These are phyloP conservation scores for Aulostomus chinensis DNA, from an alignment of 2,797 vertebrate genomes.

Conservation along the genomic window DNA sequence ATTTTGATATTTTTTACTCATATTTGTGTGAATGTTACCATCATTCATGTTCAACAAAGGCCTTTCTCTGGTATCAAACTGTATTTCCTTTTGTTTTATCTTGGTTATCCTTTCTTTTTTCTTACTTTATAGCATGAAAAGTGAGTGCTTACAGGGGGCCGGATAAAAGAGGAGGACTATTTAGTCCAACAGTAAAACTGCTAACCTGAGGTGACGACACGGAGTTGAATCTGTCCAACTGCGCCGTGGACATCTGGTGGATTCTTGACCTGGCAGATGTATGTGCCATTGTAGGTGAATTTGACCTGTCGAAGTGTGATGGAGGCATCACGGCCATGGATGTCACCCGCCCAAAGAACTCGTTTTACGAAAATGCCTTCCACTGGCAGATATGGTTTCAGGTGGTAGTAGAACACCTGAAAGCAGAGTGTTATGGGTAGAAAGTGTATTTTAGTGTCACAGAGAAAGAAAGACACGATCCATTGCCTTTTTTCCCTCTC, in stretches of 20 bases:
- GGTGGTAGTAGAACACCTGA: slow-evolving; percentile 89
- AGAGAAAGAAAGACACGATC: too few relatives aligned
- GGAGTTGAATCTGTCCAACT: slow-evolving; percentile 83
- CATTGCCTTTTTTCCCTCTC: too few relatives aligned
- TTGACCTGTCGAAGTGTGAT: slow-evolving; percentile 85
- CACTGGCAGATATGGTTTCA: slow-evolving; percentile 67
- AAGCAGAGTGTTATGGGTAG: slow-evolving; percentile 1
- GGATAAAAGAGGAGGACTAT: background rate
- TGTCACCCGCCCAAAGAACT: slow-evolving; percentile 87
- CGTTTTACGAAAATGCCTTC: slow-evolving; percentile 83
- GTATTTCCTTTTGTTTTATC: too few relatives aligned
- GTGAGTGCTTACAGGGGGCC: too few relatives aligned
- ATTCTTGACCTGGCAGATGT: slow-evolving; percentile 92
- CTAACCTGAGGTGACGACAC: slow-evolving; percentile 84
- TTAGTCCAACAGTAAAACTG: background rate
- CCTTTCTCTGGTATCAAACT: too few relatives aligned
- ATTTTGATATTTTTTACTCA: too few relatives aligned
- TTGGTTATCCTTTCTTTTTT: too few relatives aligned
- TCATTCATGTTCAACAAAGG: too few relatives aligned
- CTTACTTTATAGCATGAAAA: too few relatives aligned
- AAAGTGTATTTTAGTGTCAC: too few relatives aligned
- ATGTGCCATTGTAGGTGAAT: slow-evolving; percentile 90
- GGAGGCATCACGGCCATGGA: slow-evolving; percentile 83
- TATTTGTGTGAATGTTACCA: too few relatives aligned
- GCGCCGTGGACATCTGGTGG: slow-evolving; percentile 85